phyloP scores from a whole-genome alignment of 2,888 invertebrate species.

The Euspilapteryx auroguttella region DNA sequence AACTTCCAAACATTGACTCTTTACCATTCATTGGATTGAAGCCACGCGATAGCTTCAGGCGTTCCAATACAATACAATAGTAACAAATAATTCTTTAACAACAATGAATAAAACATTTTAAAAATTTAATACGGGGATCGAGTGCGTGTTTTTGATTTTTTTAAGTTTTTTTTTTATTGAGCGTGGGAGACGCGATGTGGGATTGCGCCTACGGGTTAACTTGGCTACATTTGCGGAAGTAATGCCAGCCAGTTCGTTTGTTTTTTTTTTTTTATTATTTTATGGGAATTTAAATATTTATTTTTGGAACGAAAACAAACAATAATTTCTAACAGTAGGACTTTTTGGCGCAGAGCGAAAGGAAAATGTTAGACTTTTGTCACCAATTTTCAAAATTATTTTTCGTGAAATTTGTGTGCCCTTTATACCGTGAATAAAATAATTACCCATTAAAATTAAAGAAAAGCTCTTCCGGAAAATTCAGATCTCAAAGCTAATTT shows the following conservation, averaged over 20 bases:
- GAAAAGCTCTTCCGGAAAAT: no score
- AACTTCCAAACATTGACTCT: constrained; percentile 33
- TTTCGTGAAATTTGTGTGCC: no score
- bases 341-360: no score
- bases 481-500: no score
- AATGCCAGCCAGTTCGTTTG: constrained; percentile 1
- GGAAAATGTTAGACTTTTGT: no score
- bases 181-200: constrained; percentile 39
- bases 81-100: constrained; percentile 15
- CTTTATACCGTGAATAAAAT: no score
- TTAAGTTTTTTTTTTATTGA: constrained; percentile 34
- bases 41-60: constrained; percentile 48
- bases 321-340: no score
- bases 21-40: constrained; percentile 27
- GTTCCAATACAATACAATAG: constrained; percentile 19
- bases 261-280: no score
- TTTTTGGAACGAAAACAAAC: no score
- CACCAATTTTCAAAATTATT: no score
- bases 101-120: constrained; percentile 42
- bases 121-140: constrained; percentile 4
- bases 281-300: no score
- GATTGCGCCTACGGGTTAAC: constrained; percentile 25
- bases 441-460: no score
- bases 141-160: constrained; percentile 14
- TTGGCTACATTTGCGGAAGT: constrained; percentile 24